These are phyloP conservation scores for Disparrhopalites patrizii DNA, from an alignment of 2,888 invertebrate species.

Conservation along the genomic window DNA sequence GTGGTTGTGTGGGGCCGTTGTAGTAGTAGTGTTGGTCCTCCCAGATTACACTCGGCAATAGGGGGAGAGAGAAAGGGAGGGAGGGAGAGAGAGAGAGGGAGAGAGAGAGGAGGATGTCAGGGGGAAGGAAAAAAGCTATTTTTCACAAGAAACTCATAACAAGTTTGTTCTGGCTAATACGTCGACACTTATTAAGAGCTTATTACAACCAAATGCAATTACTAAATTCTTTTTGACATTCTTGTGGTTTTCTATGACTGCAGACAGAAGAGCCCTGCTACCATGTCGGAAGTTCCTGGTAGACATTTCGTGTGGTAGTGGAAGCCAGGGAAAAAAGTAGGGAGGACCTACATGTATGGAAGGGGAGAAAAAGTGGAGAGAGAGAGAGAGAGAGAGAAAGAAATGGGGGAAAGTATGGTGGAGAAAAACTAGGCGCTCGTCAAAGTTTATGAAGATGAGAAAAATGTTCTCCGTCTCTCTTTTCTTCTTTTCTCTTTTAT, in stretches of 20 bases:
- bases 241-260: conserved; percentile 22
- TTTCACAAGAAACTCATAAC: conserved; percentile 37
- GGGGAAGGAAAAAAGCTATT: conserved; percentile 30
- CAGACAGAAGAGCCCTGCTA: conserved; percentile 1
- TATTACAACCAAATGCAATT: conserved; percentile 37
- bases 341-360: too few relatives aligned
- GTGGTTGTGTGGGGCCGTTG: conserved; percentile 7
- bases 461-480: conserved; percentile 19
- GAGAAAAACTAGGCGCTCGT: conserved; percentile 21
- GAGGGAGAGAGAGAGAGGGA: not conserved
- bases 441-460: conserved; percentile 36
- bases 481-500: conserved; percentile 9
- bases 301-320: too few relatives aligned
- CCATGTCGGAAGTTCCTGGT: too few relatives aligned
- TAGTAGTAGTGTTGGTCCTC: not conserved
- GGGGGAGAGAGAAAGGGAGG: conserved; percentile 8
- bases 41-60: conserved; percentile 6
- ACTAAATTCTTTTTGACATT: conserved; percentile 37
- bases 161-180: conserved; percentile 30
- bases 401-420: conserved; percentile 8
- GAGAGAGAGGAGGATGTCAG: conserved; percentile 20
- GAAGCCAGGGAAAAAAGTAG: too few relatives aligned
- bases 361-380: not conserved
- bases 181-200: conserved; percentile 39
- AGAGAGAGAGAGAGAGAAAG: not conserved